A percentile compares a stretch with the other conserved stretches of the same genome.
phyloP scores from a whole-genome alignment of 2,888 invertebrate genomes.

The Scaptomyza polygonia region DNA sequence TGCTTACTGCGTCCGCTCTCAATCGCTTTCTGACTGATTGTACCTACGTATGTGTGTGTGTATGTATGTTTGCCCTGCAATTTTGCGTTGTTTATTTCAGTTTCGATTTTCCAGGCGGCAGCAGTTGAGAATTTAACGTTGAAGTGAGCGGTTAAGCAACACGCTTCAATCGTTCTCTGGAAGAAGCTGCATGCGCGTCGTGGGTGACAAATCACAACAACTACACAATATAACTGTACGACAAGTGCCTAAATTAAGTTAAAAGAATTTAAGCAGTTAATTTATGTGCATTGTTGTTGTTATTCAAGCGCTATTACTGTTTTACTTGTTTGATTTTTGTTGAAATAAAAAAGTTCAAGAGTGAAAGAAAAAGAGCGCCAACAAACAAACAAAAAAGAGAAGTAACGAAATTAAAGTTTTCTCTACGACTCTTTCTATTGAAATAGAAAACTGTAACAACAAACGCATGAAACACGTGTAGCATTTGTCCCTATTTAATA shows the following conservation, averaged over 20 bases:
- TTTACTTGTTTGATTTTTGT: constrained; percentile 42
- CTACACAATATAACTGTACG: constrained; percentile 24
- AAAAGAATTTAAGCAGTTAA: constrained; percentile 11
- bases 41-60: too few relatives aligned
- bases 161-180: constrained; percentile 50
- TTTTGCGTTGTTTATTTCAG: constrained; percentile 67
- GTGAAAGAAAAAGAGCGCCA: background rate
- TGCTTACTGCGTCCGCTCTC: constrained; percentile 21
- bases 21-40: constrained; percentile 16
- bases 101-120: constrained; percentile 54
- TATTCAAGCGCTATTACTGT: constrained; percentile 24
- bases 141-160: constrained; percentile 53
- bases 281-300: constrained; percentile 8
- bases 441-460: constrained; percentile 19
- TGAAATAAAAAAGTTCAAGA: constrained; percentile 12
- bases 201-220: constrained; percentile 48
- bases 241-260: constrained; percentile 25
- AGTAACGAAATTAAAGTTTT: constrained; percentile 10
- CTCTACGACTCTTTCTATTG: background rate
- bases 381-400: constrained; percentile 7
- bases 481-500: constrained; percentile 21
- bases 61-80: constrained; percentile 39
- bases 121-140: constrained; percentile 61
- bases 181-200: constrained; percentile 44
- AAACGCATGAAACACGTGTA: constrained; percentile 46